Base-by-base conservation (phyloP, 2,797 vertebrate genomes). In the Masticophis lateralis region DNA sequence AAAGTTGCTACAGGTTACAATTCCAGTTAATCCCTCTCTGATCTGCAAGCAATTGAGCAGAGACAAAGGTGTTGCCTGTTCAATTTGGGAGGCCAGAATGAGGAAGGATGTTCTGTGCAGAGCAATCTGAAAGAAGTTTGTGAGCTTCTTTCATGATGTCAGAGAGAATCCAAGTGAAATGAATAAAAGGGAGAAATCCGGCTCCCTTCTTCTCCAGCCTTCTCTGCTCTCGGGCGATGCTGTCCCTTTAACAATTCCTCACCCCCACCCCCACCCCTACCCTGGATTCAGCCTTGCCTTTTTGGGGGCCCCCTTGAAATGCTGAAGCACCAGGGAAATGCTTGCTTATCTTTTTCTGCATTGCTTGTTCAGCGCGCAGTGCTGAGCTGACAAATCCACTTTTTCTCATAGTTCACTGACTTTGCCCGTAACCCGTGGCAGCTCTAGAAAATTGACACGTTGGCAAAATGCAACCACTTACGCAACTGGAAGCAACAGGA, bases 321-420 rank as follows among this genome's bases (percentile, higher is more conserved):
- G 97, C 97, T 97, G 95, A 95, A 97, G 97, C 97, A 74, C 95
- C 96, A 97, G 94, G 96, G 97, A 97, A 98, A 97, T 66, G 97
- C 97, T 96, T 95, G 93, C 95, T 96, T 95, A 95, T 97, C 98
- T 74, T 74, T 37, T 74, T 98, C 98, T 98, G 97, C 97, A 97
- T 22, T 98, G 98, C 98, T 98, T 98, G 98, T 98, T 98, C 98
- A 98, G 98, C 43, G 0, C 97, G 96, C 96, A 97, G 96, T 98
- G 98, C 98, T 98, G 98, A 98, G 98, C 98, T 98, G 97, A 98
- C 97, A 98, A 99, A 98, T 97, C 98, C 97, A 96, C 94, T 96
- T 98, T 98, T 98, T 97, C 98, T 97, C 96, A 98, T 98, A 98
- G 98, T 97, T 98, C 98, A 98, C 97, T 98, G 97, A 97, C 97